Conservation (phyloP, 2,888 invertebrate species). For the Tanytarsus gracilentus region DNA sequence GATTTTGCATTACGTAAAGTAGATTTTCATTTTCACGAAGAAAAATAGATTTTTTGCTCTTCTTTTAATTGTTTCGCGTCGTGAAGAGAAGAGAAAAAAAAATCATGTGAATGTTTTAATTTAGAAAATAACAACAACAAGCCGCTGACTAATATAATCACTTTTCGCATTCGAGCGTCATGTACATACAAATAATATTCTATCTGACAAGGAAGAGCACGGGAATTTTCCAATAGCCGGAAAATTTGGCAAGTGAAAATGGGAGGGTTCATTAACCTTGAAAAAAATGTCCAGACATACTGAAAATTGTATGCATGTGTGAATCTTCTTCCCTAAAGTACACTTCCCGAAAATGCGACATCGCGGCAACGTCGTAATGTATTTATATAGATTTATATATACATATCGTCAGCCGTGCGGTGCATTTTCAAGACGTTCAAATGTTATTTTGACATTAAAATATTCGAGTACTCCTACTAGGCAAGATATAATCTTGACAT, state of each 20-base stretch:
- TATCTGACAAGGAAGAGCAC: neutral
- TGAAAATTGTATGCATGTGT: neutral
- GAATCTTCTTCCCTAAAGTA: neutral
- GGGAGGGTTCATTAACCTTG: slow-evolving; percentile 10
- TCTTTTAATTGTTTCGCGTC: slow-evolving; percentile 8
- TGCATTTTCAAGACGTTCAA: no score
- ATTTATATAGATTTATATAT: no score
- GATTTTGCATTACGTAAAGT: slow-evolving; percentile 26
- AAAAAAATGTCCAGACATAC: slow-evolving; percentile 5
- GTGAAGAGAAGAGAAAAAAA: neutral
- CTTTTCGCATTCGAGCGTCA: neutral
- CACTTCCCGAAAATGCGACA: neutral
- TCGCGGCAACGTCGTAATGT: neutral
- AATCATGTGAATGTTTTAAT: slow-evolving; percentile 22
- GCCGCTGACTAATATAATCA: neutral
- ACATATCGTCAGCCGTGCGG: neutral
- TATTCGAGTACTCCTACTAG: no score
- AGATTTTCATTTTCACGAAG: neutral
- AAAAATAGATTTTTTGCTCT: neutral
- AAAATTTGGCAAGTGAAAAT: neutral
- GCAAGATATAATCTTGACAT: no score
- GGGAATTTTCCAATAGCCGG: slow-evolving; percentile 18
- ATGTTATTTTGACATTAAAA: no score
- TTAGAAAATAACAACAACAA: neutral
- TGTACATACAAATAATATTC: neutral